Conservation (phyloP, 2,797 vertebrate genomes). For the Enteromius argenteus region DNA sequence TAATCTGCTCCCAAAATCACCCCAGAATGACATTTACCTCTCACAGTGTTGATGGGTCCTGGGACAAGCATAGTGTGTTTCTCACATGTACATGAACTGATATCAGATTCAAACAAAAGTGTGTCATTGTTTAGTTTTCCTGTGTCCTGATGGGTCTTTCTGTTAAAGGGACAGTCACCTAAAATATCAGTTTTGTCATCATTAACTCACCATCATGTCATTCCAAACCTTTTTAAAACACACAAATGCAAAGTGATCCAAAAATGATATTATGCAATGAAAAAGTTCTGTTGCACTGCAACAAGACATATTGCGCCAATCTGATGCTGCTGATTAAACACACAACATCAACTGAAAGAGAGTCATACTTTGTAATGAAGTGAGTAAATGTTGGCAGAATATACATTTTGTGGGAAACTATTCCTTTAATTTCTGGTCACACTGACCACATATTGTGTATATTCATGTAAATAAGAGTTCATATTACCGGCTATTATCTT, state of each 20-base stretch:
- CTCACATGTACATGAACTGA: not conserved
- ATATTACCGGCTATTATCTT: slow-evolving; percentile 2
- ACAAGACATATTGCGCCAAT: not conserved
- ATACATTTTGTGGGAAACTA: not conserved
- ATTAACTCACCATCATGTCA: not conserved
- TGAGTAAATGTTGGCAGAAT: not conserved
- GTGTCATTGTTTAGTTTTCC: not conserved
- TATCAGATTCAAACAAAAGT: not conserved
- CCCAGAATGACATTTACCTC: slow-evolving; percentile 13
- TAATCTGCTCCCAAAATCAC: slow-evolving; percentile 12
- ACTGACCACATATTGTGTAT: slow-evolving; percentile 3
- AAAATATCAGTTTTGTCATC: not conserved
- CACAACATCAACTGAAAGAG: no score
- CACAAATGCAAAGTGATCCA: not conserved
- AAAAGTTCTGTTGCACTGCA: not conserved
- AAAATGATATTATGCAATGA: not conserved
- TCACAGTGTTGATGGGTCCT: not conserved
- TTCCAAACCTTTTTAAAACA: not conserved
- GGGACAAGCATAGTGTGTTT: not conserved
- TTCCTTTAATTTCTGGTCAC: not conserved
- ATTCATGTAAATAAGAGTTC: slow-evolving; percentile 21
- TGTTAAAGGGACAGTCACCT: not conserved
- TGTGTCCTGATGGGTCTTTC: not conserved
- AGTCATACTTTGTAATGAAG: not conserved
- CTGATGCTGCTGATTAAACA: not conserved